Percentiles rank a stretch among this genome's conserved stretches.
These are phyloP conservation scores for Autographa gamma DNA, from an alignment of 2,888 invertebrate genomes.

Conservation along the genomic window DNA sequence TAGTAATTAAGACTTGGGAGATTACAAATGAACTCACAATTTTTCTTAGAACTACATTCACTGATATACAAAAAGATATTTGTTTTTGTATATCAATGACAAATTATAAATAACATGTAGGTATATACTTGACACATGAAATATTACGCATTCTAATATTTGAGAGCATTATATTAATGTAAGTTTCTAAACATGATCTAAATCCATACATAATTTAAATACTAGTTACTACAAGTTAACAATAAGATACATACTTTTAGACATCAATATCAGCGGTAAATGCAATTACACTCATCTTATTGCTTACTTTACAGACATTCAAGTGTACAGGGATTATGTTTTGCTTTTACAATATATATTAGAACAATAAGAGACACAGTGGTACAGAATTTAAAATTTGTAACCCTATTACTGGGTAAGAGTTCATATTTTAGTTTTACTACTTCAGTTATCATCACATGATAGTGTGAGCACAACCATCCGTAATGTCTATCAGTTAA, in stretches of 20 bases:
- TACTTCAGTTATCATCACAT: constrained; percentile 41
- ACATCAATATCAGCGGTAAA: constrained; percentile 37
- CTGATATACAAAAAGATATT: neutral
- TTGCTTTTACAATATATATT: constrained; percentile 11
- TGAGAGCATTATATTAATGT: constrained; percentile 40
- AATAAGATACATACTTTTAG: constrained; percentile 25
- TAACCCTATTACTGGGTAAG: constrained; percentile 17
- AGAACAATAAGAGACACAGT: constrained; percentile 23
- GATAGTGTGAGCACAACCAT: constrained; percentile 48
- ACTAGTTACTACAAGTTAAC: constrained; percentile 26
- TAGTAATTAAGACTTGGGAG: constrained; percentile 43
- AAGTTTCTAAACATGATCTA: constrained; percentile 39
- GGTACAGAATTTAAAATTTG: constrained; percentile 22
- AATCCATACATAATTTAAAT: constrained; percentile 37
- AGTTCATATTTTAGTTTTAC: constrained; percentile 18
- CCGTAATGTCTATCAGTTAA: constrained; percentile 50
- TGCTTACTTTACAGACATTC: constrained; percentile 23
- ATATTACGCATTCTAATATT: constrained; percentile 48
- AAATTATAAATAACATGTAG: constrained; percentile 49
- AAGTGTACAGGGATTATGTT: constrained; percentile 11
- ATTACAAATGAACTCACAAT: constrained; percentile 56
- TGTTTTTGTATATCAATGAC: constrained; percentile 4
- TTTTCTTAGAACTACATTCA: constrained; percentile 39
- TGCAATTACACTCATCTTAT: constrained; percentile 51
- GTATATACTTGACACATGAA: constrained; percentile 47